These are phyloP conservation scores for Cerceris ruficornis DNA, from an alignment of 2,888 invertebrate genomes.

Conservation along the genomic window DNA sequence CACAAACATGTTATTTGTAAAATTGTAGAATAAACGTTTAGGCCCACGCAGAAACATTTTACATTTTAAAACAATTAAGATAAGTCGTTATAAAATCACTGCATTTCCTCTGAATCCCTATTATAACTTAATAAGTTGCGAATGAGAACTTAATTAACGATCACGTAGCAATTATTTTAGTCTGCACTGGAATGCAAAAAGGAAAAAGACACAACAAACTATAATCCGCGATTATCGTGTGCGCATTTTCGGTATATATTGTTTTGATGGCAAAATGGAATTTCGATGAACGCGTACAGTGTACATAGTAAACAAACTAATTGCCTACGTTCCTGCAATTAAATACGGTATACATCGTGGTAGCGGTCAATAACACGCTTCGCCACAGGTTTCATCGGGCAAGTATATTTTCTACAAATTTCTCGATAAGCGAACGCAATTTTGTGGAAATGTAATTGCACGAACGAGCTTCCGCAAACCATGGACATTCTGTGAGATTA, in stretches of 20 bases:
- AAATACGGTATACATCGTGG: constrained; percentile 51
- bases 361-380: constrained; percentile 56
- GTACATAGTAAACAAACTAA: constrained; percentile 46
- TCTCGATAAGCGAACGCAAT: constrained; percentile 35
- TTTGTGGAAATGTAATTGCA: constrained; percentile 50
- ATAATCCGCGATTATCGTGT: neutral
- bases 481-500: constrained; percentile 46
- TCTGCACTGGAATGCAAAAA: neutral
- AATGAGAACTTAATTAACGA: neutral
- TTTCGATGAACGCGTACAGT: constrained; percentile 37
- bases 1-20: no score
- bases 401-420: constrained; percentile 60
- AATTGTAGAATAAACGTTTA: no score
- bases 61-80: no score
- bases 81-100: no score
- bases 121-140: no score
- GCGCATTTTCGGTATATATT: constrained; percentile 37
- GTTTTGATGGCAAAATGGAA: constrained; percentile 40
- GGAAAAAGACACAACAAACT: constrained; percentile 7
- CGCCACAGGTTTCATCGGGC: constrained; percentile 29
- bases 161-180: neutral
- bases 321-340: constrained; percentile 55
- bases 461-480: constrained; percentile 15
- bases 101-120: no score
- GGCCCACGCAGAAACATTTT: no score